Conservation (phyloP, 2,888 invertebrate genomes). For the Elmis aenea region DNA sequence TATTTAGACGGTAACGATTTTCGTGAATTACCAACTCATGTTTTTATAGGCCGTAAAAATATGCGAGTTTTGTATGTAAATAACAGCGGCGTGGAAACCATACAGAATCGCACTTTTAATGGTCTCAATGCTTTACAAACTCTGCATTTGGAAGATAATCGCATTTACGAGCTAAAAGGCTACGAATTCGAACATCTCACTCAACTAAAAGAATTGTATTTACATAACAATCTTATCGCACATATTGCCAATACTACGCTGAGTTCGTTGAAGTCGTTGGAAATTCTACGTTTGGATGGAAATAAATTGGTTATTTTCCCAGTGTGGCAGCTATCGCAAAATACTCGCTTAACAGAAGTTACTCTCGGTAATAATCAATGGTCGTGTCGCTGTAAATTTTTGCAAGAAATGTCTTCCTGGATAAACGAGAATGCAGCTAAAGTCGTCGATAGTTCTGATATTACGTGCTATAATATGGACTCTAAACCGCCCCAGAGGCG, state of each 20-base stretch:
- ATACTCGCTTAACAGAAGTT: conserved; percentile 66
- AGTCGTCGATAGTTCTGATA: conserved; percentile 71
- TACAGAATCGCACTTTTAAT: conserved; percentile 88
- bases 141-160: conserved; percentile 82
- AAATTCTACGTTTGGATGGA: conserved; percentile 76
- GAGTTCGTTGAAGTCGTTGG: conserved; percentile 68
- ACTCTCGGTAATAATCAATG: conserved; percentile 80
- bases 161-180: conserved; percentile 71
- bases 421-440: conserved; percentile 75
- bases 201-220: conserved; percentile 73
- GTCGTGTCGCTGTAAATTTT: conserved; percentile 87
- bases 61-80: conserved; percentile 82
- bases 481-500: conserved; percentile 70
- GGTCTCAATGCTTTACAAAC: conserved; percentile 74
- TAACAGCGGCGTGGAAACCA: conserved; percentile 74
- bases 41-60: conserved; percentile 86
- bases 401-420: conserved; percentile 78
- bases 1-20: conserved; percentile 89
- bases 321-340: conserved; percentile 68
- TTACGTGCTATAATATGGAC: conserved; percentile 77
- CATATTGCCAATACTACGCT: conserved; percentile 79
- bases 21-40: conserved; percentile 76
- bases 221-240: conserved; percentile 79
- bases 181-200: conserved; percentile 80
- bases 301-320: conserved; percentile 77